Conservation (phyloP, 1,140 invertebrate species). For the Dendrolimus kikuchii region DNA sequence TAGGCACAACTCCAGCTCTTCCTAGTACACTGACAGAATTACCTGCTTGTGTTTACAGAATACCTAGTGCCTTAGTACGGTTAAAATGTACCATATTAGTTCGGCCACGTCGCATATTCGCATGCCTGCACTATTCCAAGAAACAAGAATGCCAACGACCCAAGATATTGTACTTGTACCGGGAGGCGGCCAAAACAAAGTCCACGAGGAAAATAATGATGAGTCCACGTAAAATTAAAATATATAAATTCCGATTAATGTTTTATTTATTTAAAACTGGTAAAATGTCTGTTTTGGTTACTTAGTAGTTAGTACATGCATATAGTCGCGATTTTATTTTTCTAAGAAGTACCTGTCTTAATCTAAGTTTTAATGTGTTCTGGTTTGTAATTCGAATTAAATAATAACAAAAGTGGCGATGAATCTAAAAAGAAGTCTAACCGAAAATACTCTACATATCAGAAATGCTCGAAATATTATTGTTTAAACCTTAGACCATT, state of each 20-base stretch:
- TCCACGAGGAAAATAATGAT: conserved; percentile 21
- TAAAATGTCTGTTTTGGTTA: too few relatives aligned
- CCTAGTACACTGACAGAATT: conserved; percentile 48
- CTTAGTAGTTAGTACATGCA: too few relatives aligned
- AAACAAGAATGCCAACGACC: conserved; percentile 30
- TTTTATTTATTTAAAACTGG: neutral
- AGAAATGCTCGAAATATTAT: too few relatives aligned
- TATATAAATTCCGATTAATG: neutral
- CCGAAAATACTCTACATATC: too few relatives aligned
- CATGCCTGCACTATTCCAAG: conserved; percentile 23
- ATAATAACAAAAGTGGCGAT: too few relatives aligned
- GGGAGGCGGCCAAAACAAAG: conserved; percentile 16
- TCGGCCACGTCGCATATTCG: conserved; percentile 13
- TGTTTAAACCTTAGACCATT: too few relatives aligned
- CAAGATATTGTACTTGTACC: conserved; percentile 7
- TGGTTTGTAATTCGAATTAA: too few relatives aligned
- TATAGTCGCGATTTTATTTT: too few relatives aligned
- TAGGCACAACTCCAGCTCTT: conserved; percentile 55
- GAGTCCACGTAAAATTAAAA: conserved; percentile 1
- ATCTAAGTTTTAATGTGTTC: too few relatives aligned
- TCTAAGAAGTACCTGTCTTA: too few relatives aligned
- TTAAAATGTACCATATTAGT: conserved; percentile 16
- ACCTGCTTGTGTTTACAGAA: conserved; percentile 33
- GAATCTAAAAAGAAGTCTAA: too few relatives aligned
- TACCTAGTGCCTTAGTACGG: conserved; percentile 33